Evolutionary conservation across 53 echinoderm and acorn worm genomes (phyloP).

Genomic region (Henricia sp.): DNA sequence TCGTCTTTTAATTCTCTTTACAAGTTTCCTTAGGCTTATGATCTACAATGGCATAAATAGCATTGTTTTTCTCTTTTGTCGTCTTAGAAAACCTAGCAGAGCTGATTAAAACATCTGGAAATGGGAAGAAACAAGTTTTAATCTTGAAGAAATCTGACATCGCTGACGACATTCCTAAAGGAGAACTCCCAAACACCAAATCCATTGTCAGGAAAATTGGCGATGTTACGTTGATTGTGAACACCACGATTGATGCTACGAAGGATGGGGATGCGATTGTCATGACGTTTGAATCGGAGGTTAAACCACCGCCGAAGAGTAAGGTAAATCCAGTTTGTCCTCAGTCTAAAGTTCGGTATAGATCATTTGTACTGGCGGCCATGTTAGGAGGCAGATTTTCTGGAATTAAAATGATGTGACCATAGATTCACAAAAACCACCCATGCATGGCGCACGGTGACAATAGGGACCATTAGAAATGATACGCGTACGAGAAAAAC

Average conservation of each 20-base stretch:
- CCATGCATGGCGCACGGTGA: too few relatives aligned
- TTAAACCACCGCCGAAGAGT: slow-evolving; percentile 7
- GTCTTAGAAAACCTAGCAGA: slow-evolving; percentile 21
- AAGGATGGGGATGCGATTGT: slow-evolving; percentile 5
- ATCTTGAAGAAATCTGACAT: slow-evolving; percentile 37
- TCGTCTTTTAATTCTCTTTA: too few relatives aligned
- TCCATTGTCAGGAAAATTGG: slow-evolving; percentile 30
- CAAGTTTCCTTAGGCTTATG: too few relatives aligned
- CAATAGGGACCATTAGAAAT: too few relatives aligned
- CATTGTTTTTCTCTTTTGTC: background rate
- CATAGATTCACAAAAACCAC: too few relatives aligned
- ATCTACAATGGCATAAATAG: background rate
- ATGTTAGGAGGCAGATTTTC: too few relatives aligned
- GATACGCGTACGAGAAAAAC: too few relatives aligned
- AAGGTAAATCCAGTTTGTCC: background rate
- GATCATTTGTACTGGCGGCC: too few relatives aligned
- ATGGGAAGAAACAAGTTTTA: background rate
- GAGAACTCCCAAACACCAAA: slow-evolving; percentile 9
- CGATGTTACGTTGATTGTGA: slow-evolving; percentile 26
- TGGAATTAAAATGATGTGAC: too few relatives aligned
- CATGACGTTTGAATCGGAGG: slow-evolving; percentile 28
- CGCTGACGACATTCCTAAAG: background rate
- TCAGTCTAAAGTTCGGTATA: too few relatives aligned
- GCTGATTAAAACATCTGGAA: background rate
- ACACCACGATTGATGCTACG: slow-evolving; percentile 16